Evolutionary conservation across 2,113 vertebrate species (phyloP), one percentile per base, ranked within the genome.

Genomic region (Gracilinanus agilis): DNA sequence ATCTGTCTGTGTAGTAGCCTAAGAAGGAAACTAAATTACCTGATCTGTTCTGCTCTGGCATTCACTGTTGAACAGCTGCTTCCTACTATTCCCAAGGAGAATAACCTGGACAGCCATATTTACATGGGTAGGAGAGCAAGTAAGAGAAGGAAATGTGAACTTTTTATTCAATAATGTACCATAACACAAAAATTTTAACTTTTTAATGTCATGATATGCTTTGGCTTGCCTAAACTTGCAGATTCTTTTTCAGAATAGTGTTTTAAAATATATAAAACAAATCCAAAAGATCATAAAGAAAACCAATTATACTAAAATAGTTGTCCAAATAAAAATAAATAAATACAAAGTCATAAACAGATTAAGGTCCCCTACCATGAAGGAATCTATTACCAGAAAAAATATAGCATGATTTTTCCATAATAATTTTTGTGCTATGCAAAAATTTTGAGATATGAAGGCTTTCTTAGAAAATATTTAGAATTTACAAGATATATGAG

Each of bases 1-100:
- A 93, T 93, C 88, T 67, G 9, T 49, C 56, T 90, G 21, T 55
- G 92, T 94, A 89, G 96, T 96, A 96, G 90, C 90, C 94, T 95
- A 94, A 97, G 94, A 88, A 96, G 95, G 97, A 98, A 98, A 54
- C 29, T 67, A 94, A 94, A 58, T 93, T 95, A 91, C 61, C 94
- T 67, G 54, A 24, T 96, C 24, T 27, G 92, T 97, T 95, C 44
- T 95, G 27, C 56, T 83, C 56, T 97, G 92, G 96, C 90, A 90
- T 92, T 93, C 49, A 53, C 67, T 75, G 89, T 90, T 90, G 55
- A n/a, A n/a, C 61, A 96, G 94, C 95, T 97, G 91, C 96, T 98
- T 96, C 92, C 94, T 97, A 96, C 56, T 23, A 58, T 95, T 96
- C 29, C 29, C 40, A 0, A 0, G 27, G 44, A 90, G 95, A 97